A percentile compares a stretch with the other conserved stretches of the same genome.
These are phyloP conservation scores for Arbacia lixula DNA, from an alignment of 53 echinoderm and acorn worm species.

Conservation along the genomic window DNA sequence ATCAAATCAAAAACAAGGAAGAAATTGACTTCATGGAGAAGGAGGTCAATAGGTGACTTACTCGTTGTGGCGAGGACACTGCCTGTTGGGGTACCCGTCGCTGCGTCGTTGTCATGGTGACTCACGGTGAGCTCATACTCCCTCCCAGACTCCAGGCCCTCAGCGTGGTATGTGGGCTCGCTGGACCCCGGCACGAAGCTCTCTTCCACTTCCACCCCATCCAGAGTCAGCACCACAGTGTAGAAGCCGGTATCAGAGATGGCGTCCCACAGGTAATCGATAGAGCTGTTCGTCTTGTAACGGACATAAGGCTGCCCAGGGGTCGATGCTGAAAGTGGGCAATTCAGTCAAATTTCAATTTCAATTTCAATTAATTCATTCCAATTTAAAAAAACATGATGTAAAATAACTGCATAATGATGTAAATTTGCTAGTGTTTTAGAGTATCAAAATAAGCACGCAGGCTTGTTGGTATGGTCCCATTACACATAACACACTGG, in stretches of 20 bases:
- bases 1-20: not conserved
- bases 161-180: not conserved
- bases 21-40: too few relatives aligned
- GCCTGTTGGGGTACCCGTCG: not conserved
- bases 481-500: too few relatives aligned
- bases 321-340: not conserved
- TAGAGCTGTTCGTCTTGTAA: conserved; percentile 21
- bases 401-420: too few relatives aligned
- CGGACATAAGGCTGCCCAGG: conserved; percentile 7
- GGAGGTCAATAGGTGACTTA: too few relatives aligned
- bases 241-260: not conserved
- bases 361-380: not conserved
- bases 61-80: not conserved
- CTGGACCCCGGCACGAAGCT: not conserved
- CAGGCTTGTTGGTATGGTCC: too few relatives aligned
- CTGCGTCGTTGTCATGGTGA: not conserved
- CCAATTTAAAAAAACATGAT: not conserved
- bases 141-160: not conserved
- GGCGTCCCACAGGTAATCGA: not conserved
- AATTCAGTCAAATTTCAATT: not conserved
- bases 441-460: too few relatives aligned
- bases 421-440: too few relatives aligned
- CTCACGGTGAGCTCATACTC: conserved; percentile 6
- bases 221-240: not conserved
- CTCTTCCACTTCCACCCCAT: not conserved